These are phyloP conservation scores for Araneus ventricosus DNA, from an alignment of 1,140 invertebrate species.

Conservation along the genomic window DNA sequence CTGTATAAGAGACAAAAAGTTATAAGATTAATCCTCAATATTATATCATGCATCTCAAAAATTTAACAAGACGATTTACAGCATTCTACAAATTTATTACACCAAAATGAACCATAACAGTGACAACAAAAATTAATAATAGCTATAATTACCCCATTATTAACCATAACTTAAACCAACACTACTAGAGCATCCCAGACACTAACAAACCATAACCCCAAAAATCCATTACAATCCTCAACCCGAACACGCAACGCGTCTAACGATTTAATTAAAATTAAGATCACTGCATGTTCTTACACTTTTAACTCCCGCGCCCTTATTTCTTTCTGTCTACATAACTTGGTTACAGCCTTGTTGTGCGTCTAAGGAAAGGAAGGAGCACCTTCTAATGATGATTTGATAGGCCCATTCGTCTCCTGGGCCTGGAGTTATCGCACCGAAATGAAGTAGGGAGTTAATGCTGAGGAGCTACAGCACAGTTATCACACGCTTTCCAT, in stretches of 20 bases:
- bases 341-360: background rate
- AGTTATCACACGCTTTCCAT: constrained; percentile 67
- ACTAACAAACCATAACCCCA: background rate
- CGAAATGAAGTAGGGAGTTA: constrained; percentile 59
- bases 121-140: background rate
- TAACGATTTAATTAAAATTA: constrained; percentile 22
- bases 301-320: background rate
- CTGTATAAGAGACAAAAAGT: no score
- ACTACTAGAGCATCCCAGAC: background rate
- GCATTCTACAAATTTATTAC: background rate
- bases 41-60: no score
- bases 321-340: background rate
- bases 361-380: background rate
- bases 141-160: no score
- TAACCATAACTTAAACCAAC: background rate
- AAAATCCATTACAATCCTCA: background rate
- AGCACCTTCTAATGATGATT: constrained; percentile 16
- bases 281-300: constrained; percentile 5
- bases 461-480: background rate
- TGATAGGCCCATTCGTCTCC: background rate
- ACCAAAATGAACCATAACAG: background rate
- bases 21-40: no score
- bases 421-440: background rate
- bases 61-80: no score
- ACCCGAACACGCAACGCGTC: background rate